phyloP scores from a whole-genome alignment of 2,888 invertebrate species.

The Drosophila meridiana region DNA sequence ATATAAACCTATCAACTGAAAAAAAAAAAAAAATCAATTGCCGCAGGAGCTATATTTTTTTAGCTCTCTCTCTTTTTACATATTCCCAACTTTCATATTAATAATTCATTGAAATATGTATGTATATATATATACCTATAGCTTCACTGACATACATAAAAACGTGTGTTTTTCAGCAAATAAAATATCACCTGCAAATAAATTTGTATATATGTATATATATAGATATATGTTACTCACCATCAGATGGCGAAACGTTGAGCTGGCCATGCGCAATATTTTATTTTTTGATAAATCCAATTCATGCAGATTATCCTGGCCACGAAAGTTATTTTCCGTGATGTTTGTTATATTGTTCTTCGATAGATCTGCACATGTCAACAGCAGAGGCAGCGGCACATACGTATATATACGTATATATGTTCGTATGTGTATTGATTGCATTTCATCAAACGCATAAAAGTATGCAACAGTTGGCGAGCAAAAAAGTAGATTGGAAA shows the following conservation, averaged over 20 bases:
- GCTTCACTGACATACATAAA: background rate
- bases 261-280: conserved; percentile 91
- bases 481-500: conserved; percentile 33
- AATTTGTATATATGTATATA: background rate
- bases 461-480: conserved; percentile 41
- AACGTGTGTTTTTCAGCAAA: conserved; percentile 1
- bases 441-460: conserved; percentile 23
- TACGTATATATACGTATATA: background rate
- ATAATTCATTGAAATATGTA: conserved; percentile 8
- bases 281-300: conserved; percentile 91
- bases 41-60: background rate
- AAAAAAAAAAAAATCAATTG: background rate
- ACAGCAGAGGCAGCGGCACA: conserved; percentile 9
- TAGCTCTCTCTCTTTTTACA: background rate
- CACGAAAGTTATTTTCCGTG: conserved; percentile 91
- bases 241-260: conserved; percentile 90
- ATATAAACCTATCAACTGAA: background rate
- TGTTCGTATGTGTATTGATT: conserved; percentile 6
- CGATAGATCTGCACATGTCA: conserved; percentile 87
- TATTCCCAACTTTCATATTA: background rate
- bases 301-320: conserved; percentile 90
- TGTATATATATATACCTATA: background rate
- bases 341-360: conserved; percentile 90
- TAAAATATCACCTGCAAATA: conserved; percentile 9
- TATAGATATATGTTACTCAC: conserved; percentile 68